These are phyloP conservation scores for Mixornis gularis DNA, from an alignment of 2,113 vertebrate genomes.

Conservation along the genomic window DNA sequence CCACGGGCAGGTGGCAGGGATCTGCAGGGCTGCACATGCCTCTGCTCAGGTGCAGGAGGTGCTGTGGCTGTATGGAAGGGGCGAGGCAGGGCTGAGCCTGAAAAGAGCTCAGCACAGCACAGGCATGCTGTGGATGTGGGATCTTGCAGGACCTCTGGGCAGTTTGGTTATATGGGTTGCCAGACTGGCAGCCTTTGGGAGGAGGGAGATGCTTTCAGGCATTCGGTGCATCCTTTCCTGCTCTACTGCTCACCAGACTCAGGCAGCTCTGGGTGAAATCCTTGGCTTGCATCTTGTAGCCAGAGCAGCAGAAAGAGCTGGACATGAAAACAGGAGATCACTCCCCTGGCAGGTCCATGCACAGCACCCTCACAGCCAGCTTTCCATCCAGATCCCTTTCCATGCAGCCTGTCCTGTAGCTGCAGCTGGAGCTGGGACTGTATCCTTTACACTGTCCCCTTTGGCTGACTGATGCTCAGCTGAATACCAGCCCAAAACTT, in stretches of 20 bases:
- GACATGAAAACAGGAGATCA: background rate
- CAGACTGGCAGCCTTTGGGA: background rate
- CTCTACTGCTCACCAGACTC: background rate
- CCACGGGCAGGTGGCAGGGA: accelerated
- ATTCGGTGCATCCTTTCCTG: background rate
- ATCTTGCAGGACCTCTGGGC: background rate
- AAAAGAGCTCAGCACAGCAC: accelerated
- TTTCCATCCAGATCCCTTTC: background rate
- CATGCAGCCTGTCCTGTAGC: background rate
- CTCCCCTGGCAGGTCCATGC: background rate
- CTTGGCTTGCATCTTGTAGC: background rate
- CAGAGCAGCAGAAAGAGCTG: background rate
- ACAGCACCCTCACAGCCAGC: background rate
- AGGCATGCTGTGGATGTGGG: accelerated
- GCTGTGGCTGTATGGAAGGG: background rate
- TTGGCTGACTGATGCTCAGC: background rate
- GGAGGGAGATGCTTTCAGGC: background rate
- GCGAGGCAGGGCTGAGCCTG: background rate
- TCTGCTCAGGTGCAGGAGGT: background rate
- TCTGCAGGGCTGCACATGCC: accelerated
- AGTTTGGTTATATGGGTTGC: background rate
- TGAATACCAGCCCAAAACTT: background rate
- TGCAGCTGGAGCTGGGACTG: background rate
- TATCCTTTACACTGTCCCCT: background rate
- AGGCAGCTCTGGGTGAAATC: background rate